Conservation (phyloP, 1,140 invertebrate species). For the Platorchestia sp. region DNA sequence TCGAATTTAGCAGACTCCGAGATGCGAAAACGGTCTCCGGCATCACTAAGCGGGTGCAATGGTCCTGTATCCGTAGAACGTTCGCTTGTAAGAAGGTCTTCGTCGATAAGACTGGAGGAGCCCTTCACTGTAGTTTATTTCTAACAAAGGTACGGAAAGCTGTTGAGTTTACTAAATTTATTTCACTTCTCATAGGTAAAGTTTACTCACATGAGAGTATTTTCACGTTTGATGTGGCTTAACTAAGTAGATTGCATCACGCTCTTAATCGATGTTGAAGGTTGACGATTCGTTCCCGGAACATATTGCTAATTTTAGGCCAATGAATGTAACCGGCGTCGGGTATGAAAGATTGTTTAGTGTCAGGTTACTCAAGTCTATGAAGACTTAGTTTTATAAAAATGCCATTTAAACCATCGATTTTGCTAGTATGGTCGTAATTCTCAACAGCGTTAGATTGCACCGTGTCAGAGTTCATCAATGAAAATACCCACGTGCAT, state of each 20-base stretch:
- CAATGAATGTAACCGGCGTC: neutral
- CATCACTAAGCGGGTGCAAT: conserved; percentile 6
- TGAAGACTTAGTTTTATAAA: too few relatives aligned
- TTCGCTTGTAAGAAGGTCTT: neutral
- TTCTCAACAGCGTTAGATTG: too few relatives aligned
- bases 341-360: neutral
- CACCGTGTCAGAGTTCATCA: too few relatives aligned
- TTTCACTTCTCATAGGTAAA: neutral
- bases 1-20: neutral
- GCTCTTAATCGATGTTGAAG: neutral
- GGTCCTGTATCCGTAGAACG: neutral
- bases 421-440: too few relatives aligned
- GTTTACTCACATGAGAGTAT: neutral
- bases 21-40: neutral
- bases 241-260: neutral
- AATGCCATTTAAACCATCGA: too few relatives aligned
- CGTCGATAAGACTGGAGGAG: neutral
- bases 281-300: neutral
- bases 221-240: neutral
- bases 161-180: neutral
- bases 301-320: neutral
- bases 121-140: neutral
- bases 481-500: too few relatives aligned
- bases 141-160: neutral
- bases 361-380: neutral